Percentiles rank a stretch among this genome's conserved stretches.
These are phyloP conservation scores for Sula dactylatra DNA, from an alignment of 2,113 vertebrate species.

Conservation along the genomic window DNA sequence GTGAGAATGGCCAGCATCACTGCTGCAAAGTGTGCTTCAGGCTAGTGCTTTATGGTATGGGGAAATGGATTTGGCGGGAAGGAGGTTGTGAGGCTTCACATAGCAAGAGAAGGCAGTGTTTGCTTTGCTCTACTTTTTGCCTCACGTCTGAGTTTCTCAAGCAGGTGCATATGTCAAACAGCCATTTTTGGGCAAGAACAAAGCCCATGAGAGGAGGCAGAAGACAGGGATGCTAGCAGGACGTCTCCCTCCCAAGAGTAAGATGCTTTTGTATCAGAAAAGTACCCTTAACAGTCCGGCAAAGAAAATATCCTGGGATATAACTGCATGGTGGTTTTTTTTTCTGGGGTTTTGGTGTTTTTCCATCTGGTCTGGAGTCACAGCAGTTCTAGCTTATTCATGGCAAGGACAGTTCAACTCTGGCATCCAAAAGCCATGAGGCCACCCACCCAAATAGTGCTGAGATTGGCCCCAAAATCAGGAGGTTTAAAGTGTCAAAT, in stretches of 20 bases:
- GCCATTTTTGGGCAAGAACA: not conserved
- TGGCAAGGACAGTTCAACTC: not conserved
- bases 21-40: constrained; percentile 15
- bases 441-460: not conserved
- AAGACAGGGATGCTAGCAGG: not conserved
- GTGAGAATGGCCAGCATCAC: not conserved
- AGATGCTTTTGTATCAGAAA: not conserved
- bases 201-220: not conserved
- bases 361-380: not conserved
- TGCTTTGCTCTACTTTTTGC: not conserved
- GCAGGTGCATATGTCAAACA: not conserved
- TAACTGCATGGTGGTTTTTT: accelerated
- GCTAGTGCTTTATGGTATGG: not conserved
- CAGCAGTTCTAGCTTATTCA: not conserved
- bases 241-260: not conserved
- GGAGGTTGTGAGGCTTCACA: not conserved
- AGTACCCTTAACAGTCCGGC: not conserved
- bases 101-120: not conserved
- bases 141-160: not conserved
- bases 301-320: not conserved
- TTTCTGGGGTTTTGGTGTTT: not conserved
- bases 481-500: not conserved
- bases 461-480: not conserved
- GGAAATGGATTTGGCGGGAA: constrained; percentile 6
- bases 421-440: not conserved